phyloP scores from a whole-genome alignment of 1,140 invertebrate genomes.

The Pseudomyrmex dendroicus region DNA sequence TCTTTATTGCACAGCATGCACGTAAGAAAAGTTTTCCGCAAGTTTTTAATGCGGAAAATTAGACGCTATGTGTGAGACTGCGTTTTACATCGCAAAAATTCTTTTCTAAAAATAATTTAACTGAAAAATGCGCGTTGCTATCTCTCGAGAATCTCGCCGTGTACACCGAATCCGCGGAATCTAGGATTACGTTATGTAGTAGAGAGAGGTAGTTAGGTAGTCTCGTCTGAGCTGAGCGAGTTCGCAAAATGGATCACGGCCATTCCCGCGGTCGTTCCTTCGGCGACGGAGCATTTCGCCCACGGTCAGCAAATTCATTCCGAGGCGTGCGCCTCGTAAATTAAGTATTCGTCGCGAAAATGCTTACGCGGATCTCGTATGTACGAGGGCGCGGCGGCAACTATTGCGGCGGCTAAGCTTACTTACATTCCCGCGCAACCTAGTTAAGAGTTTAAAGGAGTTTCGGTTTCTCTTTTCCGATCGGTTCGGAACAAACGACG shows the following conservation, averaged over 20 bases:
- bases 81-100: background rate
- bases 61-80: background rate
- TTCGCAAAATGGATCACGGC: constrained; percentile 54
- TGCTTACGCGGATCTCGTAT: constrained; percentile 16
- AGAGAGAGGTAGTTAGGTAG: background rate
- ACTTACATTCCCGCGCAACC: background rate
- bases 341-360: constrained; percentile 47
- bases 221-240: constrained; percentile 1
- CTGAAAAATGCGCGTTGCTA: background rate
- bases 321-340: constrained; percentile 20
- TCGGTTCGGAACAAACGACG: background rate
- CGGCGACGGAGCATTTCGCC: constrained; percentile 20
- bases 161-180: constrained; percentile 1
- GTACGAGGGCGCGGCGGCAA: background rate
- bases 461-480: background rate
- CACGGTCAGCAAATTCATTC: constrained; percentile 28
- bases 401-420: background rate
- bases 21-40: background rate
- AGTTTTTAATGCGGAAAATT: background rate
- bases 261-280: constrained; percentile 28
- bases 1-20: too few species aligned
- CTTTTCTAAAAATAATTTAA: background rate
- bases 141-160: background rate
- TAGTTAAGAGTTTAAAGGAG: background rate
- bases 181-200: background rate